A percentile compares a stretch with the other conserved stretches of the same genome.
phyloP scores from a whole-genome alignment of 2,113 vertebrate species.

The Sapajus apella region DNA sequence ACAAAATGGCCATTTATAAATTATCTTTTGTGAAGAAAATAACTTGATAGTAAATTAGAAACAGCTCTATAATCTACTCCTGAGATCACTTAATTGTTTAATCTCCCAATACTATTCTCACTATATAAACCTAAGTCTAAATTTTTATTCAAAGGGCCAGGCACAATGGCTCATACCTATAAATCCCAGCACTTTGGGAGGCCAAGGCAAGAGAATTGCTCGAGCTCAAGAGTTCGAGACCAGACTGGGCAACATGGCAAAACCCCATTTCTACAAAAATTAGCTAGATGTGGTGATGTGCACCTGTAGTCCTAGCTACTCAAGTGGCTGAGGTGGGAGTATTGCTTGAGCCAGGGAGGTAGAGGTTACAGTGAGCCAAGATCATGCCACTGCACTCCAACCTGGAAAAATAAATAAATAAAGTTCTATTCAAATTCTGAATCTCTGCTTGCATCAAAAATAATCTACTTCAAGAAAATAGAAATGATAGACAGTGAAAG shows the following conservation, averaged over 20 bases:
- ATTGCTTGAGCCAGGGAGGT: too few relatives aligned
- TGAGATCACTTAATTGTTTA: not conserved
- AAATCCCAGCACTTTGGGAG: too few relatives aligned
- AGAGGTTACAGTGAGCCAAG: too few relatives aligned
- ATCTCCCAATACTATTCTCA: not conserved
- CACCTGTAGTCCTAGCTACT: too few relatives aligned
- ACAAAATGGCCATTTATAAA: not conserved
- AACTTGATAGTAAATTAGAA: not conserved
- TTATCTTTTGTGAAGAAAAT: not conserved
- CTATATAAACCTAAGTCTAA: not conserved
- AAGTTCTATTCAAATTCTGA: not conserved
- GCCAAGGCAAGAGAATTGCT: too few relatives aligned
- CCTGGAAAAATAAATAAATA: not conserved
- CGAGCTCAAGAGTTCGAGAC: too few relatives aligned
- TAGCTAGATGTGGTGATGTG: too few relatives aligned
- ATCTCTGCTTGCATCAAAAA: slow-evolving; percentile 17
- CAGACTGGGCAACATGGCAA: too few relatives aligned
- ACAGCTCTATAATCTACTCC: not conserved
- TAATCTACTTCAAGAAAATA: not conserved
- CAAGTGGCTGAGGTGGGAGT: too few relatives aligned
- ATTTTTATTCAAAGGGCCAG: not conserved
- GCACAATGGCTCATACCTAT: too few relatives aligned
- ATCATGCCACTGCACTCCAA: too few relatives aligned
- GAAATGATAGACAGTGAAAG: not conserved
- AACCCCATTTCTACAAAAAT: too few relatives aligned